These are phyloP conservation scores for Microcebus tavaratra DNA, from an alignment of 2,113 vertebrate species.

Conservation along the genomic window DNA sequence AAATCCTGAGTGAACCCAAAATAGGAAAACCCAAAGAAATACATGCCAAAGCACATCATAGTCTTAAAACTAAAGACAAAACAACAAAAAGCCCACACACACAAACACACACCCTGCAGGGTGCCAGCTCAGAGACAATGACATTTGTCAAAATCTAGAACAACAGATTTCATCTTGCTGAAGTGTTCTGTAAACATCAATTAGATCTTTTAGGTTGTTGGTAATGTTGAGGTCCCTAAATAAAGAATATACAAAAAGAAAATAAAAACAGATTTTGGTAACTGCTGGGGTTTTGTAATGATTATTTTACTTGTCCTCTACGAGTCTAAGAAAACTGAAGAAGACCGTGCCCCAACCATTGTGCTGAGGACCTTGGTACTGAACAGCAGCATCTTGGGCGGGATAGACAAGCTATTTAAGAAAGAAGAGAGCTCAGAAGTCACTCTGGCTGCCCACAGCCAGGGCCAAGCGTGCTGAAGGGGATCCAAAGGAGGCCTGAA, in stretches of 20 bases:
- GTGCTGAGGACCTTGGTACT: neutral
- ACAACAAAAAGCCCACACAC: neutral
- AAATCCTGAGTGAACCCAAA: neutral
- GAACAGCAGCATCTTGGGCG: neutral
- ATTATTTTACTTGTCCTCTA: neutral
- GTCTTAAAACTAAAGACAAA: neutral
- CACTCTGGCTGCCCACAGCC: neutral
- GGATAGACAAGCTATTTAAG: neutral
- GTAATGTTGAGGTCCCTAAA: neutral
- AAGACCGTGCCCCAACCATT: neutral
- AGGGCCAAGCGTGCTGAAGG: neutral
- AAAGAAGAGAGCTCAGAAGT: neutral
- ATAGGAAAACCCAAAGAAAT: neutral
- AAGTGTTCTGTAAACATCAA: too few relatives aligned
- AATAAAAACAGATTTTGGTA: neutral
- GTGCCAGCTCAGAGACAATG: too few relatives aligned
- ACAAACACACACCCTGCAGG: too few relatives aligned
- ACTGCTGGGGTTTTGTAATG: neutral
- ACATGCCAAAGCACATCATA: neutral
- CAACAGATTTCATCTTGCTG: too few relatives aligned
- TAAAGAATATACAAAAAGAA: neutral
- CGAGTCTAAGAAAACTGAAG: neutral
- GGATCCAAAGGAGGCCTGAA: neutral
- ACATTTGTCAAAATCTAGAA: too few relatives aligned
- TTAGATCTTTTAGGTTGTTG: too few relatives aligned